These are phyloP conservation scores for Sminthurides bifidus DNA, from an alignment of 1,140 invertebrate genomes.

Conservation along the genomic window DNA sequence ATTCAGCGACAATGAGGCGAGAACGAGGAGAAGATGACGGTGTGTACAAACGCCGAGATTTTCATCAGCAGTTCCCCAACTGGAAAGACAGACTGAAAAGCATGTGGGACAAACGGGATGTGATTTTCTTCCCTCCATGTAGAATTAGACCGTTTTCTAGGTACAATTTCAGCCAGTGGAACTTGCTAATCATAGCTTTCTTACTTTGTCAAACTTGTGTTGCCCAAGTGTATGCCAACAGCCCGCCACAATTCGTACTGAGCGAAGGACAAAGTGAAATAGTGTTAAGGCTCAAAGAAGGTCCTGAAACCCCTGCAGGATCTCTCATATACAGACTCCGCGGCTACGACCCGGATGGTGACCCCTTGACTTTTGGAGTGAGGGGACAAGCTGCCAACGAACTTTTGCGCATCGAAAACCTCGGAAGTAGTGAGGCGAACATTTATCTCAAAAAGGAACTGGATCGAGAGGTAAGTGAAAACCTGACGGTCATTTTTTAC, in stretches of 20 bases:
- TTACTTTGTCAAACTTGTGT: background rate
- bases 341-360: slow-evolving; percentile 72
- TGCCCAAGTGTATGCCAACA: slow-evolving; percentile 42
- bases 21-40: too few relatives aligned
- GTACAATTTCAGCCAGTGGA: background rate
- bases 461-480: slow-evolving; percentile 63
- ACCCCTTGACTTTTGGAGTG: slow-evolving; percentile 69
- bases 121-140: too few relatives aligned
- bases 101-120: too few relatives aligned
- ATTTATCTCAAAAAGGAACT: slow-evolving; percentile 77
- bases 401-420: slow-evolving; percentile 69
- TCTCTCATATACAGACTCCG: slow-evolving; percentile 67
- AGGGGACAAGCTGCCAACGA: slow-evolving; percentile 58
- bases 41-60: too few relatives aligned
- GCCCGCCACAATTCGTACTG: slow-evolving; percentile 61
- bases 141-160: too few relatives aligned
- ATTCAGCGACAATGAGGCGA: too few relatives aligned
- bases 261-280: slow-evolving; percentile 79
- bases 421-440: slow-evolving; percentile 65
- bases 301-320: slow-evolving; percentile 67
- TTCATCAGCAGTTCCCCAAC: too few relatives aligned
- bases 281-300: slow-evolving; percentile 73
- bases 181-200: too few relatives aligned
- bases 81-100: too few relatives aligned
- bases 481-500: too few relatives aligned